Conservation (phyloP, 2,888 invertebrate species). For the Scotopteryx bipunctaria region DNA sequence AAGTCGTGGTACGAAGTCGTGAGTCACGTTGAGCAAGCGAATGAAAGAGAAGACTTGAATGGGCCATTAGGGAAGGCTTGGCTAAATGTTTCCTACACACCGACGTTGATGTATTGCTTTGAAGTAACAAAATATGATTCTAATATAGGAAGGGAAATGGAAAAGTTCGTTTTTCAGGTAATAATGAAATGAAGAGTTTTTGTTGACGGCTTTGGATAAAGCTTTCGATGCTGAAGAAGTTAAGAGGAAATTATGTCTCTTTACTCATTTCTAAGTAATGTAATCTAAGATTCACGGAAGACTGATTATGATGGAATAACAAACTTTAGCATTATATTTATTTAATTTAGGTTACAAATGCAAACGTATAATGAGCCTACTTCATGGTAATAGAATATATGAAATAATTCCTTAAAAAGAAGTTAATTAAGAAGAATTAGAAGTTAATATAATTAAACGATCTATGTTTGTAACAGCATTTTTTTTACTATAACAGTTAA, state of each 20-base stretch:
- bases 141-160: conserved; percentile 44
- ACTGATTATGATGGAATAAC: no score
- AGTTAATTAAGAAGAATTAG: no score
- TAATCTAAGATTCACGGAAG: no score
- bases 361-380: no score
- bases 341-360: no score
- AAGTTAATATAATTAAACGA: no score
- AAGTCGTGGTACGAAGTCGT: conserved; percentile 47
- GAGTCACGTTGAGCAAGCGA: conserved; percentile 54
- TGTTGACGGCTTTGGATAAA: not conserved
- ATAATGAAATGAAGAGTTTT: conserved; percentile 10
- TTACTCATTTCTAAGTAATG: no score
- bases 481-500: no score
- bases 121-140: conserved; percentile 46
- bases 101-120: conserved; percentile 57
- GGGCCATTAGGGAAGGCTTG: conserved; percentile 63
- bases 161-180: conserved; percentile 32
- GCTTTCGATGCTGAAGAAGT: conserved; percentile 13
- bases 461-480: no score
- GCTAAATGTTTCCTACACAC: conserved; percentile 53
- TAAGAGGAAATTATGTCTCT: not conserved
- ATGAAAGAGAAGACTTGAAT: conserved; percentile 65
- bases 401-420: not conserved
- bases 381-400: not conserved
- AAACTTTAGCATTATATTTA: no score